Conservation (phyloP, 2,113 vertebrate genomes). For the Herpetotheres cachinnans region DNA sequence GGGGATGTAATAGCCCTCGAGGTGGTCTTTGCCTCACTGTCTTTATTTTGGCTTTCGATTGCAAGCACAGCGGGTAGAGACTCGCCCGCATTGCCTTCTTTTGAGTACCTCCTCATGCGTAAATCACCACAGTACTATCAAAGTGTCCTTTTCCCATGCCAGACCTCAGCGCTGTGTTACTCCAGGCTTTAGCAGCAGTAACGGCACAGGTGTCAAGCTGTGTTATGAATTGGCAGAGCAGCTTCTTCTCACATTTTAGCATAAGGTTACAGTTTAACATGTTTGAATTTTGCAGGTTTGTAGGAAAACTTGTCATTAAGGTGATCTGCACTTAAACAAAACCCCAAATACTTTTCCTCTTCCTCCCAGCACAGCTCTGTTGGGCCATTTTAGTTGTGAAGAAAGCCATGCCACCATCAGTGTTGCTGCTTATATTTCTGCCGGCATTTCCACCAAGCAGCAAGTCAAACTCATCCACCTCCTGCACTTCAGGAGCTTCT, state of each 20-base stretch:
- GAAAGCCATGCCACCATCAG: accelerated
- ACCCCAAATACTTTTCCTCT: background rate
- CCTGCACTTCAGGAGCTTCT: background rate
- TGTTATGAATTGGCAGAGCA: background rate
- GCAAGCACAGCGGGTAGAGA: background rate
- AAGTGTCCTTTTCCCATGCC: background rate
- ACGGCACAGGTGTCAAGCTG: accelerated
- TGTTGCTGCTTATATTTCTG: background rate
- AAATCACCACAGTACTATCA: background rate
- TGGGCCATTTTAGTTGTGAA: background rate
- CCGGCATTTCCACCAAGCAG: background rate
- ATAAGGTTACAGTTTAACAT: accelerated
- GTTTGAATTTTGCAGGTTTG: background rate
- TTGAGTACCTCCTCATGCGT: background rate
- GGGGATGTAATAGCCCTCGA: background rate
- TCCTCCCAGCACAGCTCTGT: background rate
- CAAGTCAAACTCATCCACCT: background rate
- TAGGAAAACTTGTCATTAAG: background rate
- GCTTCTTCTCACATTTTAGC: background rate
- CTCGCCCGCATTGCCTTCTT: background rate
- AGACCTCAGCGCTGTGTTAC: background rate
- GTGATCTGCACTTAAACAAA: background rate
- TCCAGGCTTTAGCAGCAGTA: background rate
- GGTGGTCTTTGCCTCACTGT: background rate
- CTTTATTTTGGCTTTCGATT: background rate